Percentiles rank a stretch among this genome's conserved stretches.
Evolutionary conservation across 2,888 invertebrate genomes (phyloP).

Genomic region (Phaedon cochleariae): DNA sequence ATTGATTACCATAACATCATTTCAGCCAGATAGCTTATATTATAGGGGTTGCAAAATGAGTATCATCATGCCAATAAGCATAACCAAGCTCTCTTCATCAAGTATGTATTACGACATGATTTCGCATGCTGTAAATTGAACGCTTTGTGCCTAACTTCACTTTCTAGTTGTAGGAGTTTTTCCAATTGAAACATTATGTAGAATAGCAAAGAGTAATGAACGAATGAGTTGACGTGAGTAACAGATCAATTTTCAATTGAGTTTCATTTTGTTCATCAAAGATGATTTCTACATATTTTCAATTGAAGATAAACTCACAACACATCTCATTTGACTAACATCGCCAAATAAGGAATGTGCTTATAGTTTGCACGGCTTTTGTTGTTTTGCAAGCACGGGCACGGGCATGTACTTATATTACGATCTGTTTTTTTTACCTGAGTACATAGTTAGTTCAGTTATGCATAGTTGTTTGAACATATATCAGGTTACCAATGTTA

Average conservation of each 20-base stretch:
- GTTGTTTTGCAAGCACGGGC: background rate
- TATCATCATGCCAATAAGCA: background rate
- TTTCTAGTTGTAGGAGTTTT: background rate
- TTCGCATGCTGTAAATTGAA: conserved; percentile 21
- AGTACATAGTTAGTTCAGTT: too few species aligned
- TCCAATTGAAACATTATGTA: conserved; percentile 5
- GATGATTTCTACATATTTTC: too few species aligned
- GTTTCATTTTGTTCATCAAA: too few species aligned
- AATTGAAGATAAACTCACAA: background rate
- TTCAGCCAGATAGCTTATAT: too few species aligned
- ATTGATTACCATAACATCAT: too few species aligned
- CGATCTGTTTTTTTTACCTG: too few species aligned
- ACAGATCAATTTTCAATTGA: too few species aligned
- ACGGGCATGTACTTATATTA: background rate
- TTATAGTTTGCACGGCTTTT: background rate
- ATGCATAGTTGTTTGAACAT: too few species aligned
- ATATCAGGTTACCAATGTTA: too few species aligned
- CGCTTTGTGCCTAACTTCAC: conserved; percentile 5
- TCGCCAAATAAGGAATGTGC: conserved; percentile 16
- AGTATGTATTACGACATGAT: conserved; percentile 52
- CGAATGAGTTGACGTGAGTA: too few species aligned
- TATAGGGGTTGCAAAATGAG: too few species aligned
- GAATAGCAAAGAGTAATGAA: too few species aligned
- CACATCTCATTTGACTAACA: conserved; percentile 14
- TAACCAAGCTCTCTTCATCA: conserved; percentile 57